Evolutionary conservation across 92 coral and sea anemone species (phyloP), one percentile per base, ranked within the genome.

Genomic region (Isaurus tuberculatus): DNA sequence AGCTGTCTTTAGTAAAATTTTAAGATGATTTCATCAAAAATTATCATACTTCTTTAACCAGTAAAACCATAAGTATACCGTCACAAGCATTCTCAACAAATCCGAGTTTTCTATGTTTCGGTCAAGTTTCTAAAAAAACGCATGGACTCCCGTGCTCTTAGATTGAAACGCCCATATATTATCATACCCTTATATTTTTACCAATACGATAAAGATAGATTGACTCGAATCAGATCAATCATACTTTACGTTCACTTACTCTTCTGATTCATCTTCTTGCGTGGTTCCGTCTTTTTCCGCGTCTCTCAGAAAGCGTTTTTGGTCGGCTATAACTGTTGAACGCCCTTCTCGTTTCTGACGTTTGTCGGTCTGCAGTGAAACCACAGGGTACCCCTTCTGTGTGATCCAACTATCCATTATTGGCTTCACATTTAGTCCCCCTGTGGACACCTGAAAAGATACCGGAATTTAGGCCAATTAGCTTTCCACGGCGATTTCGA

Each of bases 341-440:
- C 79, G 75, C 17, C 92, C 88, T 26, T 78, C 88, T 40, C 94
- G 86, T 73, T 81, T 72, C 49, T 77, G 83, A 20, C 22, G 40
- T 27, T 23, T 85, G 43, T 68, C 84, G 17, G 90, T 84, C 53
- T 79, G 79, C 29, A 97, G 85, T 4, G 88, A 85, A 14, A 97
- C 89, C 65, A 97, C 99, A 34, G 99, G 99, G 68, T 92, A 97
- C 22, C 99, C 99, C 79, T 97, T 95, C 80, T 97, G 99, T 37
- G 86, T 87, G 43, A 97, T 89, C 99, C 99, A 97, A 14, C 98
- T 97, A 75, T 97, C 95, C 99, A 97, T 97, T 65, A 97, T 91
- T 33, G 97, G 93, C 79, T 94, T 97, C 31, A 97, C 99, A 72
- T 97, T 75, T 2, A 97, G 94, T n/a, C 82, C 82, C 27, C 92